Evolutionary conservation across 2,113 vertebrate genomes (phyloP), one percentile per base, ranked within the genome.

Genomic region (Cyanoderma ruficeps): DNA sequence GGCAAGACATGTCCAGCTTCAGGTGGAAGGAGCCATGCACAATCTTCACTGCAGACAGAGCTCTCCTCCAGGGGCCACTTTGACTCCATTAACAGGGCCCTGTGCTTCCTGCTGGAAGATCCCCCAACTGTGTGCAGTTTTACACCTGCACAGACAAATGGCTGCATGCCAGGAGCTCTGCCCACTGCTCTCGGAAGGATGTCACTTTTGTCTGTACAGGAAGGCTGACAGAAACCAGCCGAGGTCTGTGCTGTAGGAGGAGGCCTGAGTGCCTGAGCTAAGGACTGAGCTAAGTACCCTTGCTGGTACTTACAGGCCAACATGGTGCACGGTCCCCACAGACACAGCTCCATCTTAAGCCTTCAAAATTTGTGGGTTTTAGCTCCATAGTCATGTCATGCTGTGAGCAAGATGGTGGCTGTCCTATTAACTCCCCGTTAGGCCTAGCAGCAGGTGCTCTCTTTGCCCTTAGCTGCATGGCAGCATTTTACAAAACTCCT

Each of bases 191-290:
- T 42, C 2, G 18, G 47, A 27, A 56, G 18, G 13, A 14, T 25
- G 55, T 23, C 0, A 0, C 42, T 42, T 75, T 44, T 14, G 8
- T 37, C 41, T n/a, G 1, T 0, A 15, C 3, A 16, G n/a, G 15
- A 22, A 74, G 30, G 33, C 28, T 18, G 82, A 14, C 4, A 47
- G 55, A 41, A 61, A 13, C 4, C 11, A 10, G 3, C 15, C 9
- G 10, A 49, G 47, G 17, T 7, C 37, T 49, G 31, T 50, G 42
- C 69, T 1, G 0, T 1, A 20, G n/a, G n/a, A 67, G 60, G 23
- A 72, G 68, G 4, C 37, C 25, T 5, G 23, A 49, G 39, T 4
- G 17, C 28, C 15, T 20, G 23, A 33, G 31, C 17, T 7, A 2
- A 41, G 27, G 46, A 7, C 59, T 22, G 27, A 30, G 31, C 19